A percentile compares a stretch with the other conserved stretches of the same genome.
phyloP scores from a whole-genome alignment of 2,888 invertebrate genomes.

The Adineta ricciae region DNA sequence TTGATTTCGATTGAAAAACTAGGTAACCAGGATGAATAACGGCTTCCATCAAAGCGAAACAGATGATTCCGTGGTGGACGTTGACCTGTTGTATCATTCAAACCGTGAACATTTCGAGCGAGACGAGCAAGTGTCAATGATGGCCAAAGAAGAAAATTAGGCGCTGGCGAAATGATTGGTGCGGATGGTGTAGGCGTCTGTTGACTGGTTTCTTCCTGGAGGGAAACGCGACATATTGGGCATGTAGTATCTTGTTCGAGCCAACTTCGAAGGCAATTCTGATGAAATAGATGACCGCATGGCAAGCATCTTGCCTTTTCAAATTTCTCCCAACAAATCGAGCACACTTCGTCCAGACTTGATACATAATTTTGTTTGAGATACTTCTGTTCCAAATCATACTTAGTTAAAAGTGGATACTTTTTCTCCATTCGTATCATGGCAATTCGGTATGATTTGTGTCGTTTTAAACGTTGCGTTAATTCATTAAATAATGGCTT shows the following conservation, averaged over 20 bases:
- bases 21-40: slow-evolving; percentile 80
- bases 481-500: slow-evolving; percentile 72
- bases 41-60: slow-evolving; percentile 57
- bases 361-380: neutral
- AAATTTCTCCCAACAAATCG: slow-evolving; percentile 86
- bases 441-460: slow-evolving; percentile 71
- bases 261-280: slow-evolving; percentile 69
- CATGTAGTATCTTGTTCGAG: slow-evolving; percentile 81
- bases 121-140: neutral
- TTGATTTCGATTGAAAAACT: slow-evolving; percentile 79
- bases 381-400: slow-evolving; percentile 47
- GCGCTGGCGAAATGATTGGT: neutral
- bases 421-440: slow-evolving; percentile 70
- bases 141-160: slow-evolving; percentile 6
- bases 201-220: slow-evolving; percentile 35
- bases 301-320: slow-evolving; percentile 71
- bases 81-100: neutral
- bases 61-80: slow-evolving; percentile 21
- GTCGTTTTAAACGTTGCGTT: slow-evolving; percentile 66
- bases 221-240: slow-evolving; percentile 66
- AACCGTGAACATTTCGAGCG: neutral
- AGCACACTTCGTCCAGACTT: slow-evolving; percentile 65
- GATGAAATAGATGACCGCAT: slow-evolving; percentile 51
- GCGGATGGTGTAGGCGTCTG: neutral
- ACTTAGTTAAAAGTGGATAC: slow-evolving; percentile 54